Evolutionary conservation across 2,113 vertebrate species (phyloP), one percentile per base, ranked within the genome.

Genomic region (Alligator mississippiensis): DNA sequence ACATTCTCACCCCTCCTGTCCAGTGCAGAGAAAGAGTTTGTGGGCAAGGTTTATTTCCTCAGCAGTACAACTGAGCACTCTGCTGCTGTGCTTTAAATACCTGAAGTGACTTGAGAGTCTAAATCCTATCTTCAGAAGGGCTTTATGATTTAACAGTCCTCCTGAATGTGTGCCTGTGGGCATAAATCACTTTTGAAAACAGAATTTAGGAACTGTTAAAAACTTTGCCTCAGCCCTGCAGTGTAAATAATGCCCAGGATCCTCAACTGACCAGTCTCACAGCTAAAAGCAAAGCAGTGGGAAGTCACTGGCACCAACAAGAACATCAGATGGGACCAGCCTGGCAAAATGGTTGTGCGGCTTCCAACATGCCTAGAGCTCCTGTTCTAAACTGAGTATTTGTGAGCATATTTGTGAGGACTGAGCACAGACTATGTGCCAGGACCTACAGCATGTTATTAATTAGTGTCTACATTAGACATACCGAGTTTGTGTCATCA

Each of bases 401-500:
- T 47, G 47, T 47, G 47, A 88, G 1, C 30, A 1, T 1, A 60
- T 25, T 3, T 2, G 27, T 22, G 80, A 1, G 3, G n/a, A 75
- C 84, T 0, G 12, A 27, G n/a, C 58, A 68, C 58, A 25, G 79
- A 54, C 9, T 16, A 5, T 0, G 2, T 80, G 6, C 72, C 0
- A 0, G 0, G 3, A 1, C 72, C 9, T 0, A 0, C 60, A 9
- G 82, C 68, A 7, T 4, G 1, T 1, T 4, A 24, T 4, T 38
- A 4, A 25, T 9, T 2, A 4, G 54, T 6, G 4, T 0, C 7
- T 64, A 25, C 15, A n/a, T 0, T 38, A 19, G 30, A 94, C 97
- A 80, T 97, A 99, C 99, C 92, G 98, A 97, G 91, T 98, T 98
- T 90, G 98, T 98, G 8, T 97, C 98, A 34, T 95, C 97, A 6